A percentile compares a stretch with the other conserved stretches of the same genome.
These are phyloP conservation scores for Hylomyscus alleni DNA, from an alignment of 2,797 vertebrate species.

Conservation along the genomic window DNA sequence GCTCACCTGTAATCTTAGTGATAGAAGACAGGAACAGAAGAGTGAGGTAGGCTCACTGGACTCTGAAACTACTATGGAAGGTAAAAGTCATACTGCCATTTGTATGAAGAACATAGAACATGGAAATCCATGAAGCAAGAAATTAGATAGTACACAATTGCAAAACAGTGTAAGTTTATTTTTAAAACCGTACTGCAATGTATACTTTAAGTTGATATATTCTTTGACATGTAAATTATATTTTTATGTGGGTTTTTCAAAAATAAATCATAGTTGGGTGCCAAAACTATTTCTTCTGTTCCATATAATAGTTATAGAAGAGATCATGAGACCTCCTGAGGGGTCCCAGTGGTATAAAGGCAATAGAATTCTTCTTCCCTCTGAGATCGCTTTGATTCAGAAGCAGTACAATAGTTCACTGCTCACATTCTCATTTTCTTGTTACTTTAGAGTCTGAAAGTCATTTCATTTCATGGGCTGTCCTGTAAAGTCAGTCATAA, in stretches of 20 bases:
- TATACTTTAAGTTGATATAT: not conserved
- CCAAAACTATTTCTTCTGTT: not conserved
- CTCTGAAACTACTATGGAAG: not conserved
- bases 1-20: not conserved
- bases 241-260: slow-evolving; percentile 3
- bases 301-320: not conserved
- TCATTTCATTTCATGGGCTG: not conserved
- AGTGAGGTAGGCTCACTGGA: not conserved
- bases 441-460: slow-evolving; percentile 47
- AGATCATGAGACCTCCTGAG: not conserved
- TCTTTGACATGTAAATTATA: slow-evolving; percentile 20
- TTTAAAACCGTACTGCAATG: not conserved
- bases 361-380: not conserved
- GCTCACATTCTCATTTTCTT: slow-evolving; percentile 18
- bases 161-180: not conserved
- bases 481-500: slow-evolving; percentile 28
- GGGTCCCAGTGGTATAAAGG: not conserved
- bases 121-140: not conserved
- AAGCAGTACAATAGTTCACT: not conserved
- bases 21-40: not conserved
- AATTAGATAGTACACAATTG: not conserved
- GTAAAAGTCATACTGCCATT: not conserved
- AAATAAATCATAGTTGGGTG: not conserved
- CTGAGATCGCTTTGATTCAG: not conserved
- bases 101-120: slow-evolving; percentile 28